Base-by-base conservation (phyloP, 2,797 vertebrate species). In the Chelmon rostratus region DNA sequence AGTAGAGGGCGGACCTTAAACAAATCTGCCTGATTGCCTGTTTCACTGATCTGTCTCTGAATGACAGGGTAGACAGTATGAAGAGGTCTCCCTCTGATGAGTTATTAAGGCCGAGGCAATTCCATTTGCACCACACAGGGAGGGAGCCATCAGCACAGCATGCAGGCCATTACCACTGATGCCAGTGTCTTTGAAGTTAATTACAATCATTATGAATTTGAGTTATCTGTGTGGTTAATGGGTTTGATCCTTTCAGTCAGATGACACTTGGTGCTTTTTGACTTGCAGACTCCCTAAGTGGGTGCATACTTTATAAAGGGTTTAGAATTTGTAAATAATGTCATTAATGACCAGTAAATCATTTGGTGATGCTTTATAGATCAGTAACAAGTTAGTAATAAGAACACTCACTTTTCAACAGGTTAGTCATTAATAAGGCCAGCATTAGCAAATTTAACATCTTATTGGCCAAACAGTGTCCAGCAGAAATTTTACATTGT, bases 81-180 rank as follows among this genome's bases (percentile, higher is more conserved):
- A 70, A 85, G 81, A 81, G 81, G 56, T 68, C 62, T 78, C 64
- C 44, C 64, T 68, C 78, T 77, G 68, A 87, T 88, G 81, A 89
- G 79, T 86, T 79, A 85, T 91, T 89, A 77, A 74, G 72, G 80
- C 83, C 40, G 19, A 67, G 65, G 81, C 83, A 81, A 81, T 89
- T 83, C 71, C 81, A 81, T 89, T 90, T 86, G 72, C 54, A 61
- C 28, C 71, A 70, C 81, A 73, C 79, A 35, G 63, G 54, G 85
- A 78, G 62, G 75, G 64, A 77, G 37, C 69, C 44, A 38, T 88
- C 80, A 79, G 50, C 68, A 31, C 82, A 85, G 90, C 73, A 63
- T 28, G 74, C 78, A 76, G 72, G 59, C 62, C 81, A 80, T 85
- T 79, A 80, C 67, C 59, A 58, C 63, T 57, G 71, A 86, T 64